phyloP scores from a whole-genome alignment of 2,888 invertebrate genomes.

The Piscicola geometra region DNA sequence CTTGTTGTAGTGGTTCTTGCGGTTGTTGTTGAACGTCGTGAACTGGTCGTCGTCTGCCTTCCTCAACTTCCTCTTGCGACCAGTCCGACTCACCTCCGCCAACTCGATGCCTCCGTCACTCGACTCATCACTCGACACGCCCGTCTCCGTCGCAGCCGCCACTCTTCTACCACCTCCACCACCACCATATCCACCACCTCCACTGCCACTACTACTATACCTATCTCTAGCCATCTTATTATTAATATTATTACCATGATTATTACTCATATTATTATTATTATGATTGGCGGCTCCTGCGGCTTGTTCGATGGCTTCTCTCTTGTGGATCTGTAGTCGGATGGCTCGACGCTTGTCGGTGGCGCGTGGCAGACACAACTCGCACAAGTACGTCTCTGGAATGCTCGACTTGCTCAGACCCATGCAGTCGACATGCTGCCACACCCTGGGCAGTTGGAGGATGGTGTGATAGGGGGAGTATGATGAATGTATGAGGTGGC shows the following conservation, averaged over 20 bases:
- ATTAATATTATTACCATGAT: neutral
- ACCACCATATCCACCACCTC: neutral
- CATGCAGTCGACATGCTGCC: conserved; percentile 97
- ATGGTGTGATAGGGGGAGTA: neutral
- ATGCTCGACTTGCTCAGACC: conserved; percentile 83
- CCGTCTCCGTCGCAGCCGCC: neutral
- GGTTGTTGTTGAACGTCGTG: neutral
- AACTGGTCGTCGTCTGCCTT: conserved; percentile 3
- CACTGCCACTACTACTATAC: neutral
- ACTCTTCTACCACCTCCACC: neutral
- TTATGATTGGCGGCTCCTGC: no score
- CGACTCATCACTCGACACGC: conserved; percentile 2
- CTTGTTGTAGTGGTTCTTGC: neutral
- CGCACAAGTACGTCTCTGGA: conserved; percentile 88
- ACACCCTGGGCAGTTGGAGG: conserved; percentile 65
- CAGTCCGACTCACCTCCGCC: conserved; percentile 6
- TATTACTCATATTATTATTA: no score
- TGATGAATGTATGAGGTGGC: neutral
- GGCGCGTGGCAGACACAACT: conserved; percentile 76
- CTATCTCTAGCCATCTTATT: no score
- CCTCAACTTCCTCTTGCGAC: conserved; percentile 16
- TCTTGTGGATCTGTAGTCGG: conserved; percentile 73
- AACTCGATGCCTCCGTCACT: conserved; percentile 23
- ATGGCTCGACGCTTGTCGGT: conserved; percentile 80
- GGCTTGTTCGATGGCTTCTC: conserved; percentile 26